These are phyloP conservation scores for Pangasius krempfi DNA, from an alignment of 2,797 vertebrate species.

Conservation along the genomic window DNA sequence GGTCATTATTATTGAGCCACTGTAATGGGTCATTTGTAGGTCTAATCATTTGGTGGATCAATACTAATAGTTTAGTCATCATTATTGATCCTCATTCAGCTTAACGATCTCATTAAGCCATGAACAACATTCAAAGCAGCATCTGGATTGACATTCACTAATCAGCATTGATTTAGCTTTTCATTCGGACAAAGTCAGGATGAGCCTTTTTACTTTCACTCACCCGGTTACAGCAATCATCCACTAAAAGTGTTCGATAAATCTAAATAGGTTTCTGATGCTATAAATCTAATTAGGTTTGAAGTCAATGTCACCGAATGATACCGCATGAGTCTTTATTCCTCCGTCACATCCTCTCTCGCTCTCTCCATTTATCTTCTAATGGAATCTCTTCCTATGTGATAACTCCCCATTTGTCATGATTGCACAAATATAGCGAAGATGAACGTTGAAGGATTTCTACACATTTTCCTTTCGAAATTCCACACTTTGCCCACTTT, in stretches of 20 bases:
- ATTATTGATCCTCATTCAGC: slow-evolving; percentile 16
- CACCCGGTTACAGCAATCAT: not conserved
- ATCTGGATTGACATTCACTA: not conserved
- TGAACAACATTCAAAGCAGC: slow-evolving; percentile 24
- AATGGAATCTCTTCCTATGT: slow-evolving; percentile 27
- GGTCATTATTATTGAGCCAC: slow-evolving; percentile 9
- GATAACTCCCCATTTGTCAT: not conserved
- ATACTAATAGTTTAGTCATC: slow-evolving; percentile 26
- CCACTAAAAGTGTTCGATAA: not conserved
- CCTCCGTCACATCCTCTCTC: not conserved
- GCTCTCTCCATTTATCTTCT: slow-evolving; percentile 1
- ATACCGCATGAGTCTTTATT: not conserved
- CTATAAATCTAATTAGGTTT: not conserved
- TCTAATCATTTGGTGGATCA: slow-evolving; percentile 35
- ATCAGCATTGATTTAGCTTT: slow-evolving; percentile 18
- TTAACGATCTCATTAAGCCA: slow-evolving; percentile 18
- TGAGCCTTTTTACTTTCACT: slow-evolving; percentile 4
- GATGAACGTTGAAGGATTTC: not conserved
- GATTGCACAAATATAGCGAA: not conserved
- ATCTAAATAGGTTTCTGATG: not conserved
- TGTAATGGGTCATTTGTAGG: slow-evolving; percentile 24
- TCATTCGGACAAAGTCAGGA: not conserved
- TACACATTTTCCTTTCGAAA: not conserved
- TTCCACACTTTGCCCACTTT: not conserved
- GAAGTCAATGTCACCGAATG: not conserved